These are phyloP conservation scores for Atrina japonica DNA, from an alignment of 2,888 invertebrate genomes.

Conservation along the genomic window DNA sequence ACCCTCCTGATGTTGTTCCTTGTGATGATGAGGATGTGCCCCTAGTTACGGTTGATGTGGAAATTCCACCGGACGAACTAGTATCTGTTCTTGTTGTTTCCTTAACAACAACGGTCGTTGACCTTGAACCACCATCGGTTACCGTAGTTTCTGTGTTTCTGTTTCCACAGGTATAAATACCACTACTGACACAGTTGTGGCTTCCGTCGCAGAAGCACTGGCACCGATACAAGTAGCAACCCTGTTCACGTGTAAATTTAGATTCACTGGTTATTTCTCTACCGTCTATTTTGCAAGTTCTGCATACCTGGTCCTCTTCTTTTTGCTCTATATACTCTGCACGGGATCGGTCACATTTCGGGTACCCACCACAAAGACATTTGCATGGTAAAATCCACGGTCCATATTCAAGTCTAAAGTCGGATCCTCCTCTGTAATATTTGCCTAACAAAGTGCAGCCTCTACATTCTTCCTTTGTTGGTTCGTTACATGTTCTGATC, in stretches of 20 bases:
- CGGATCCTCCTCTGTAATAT: constrained; percentile 22
- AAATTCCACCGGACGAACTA: not conserved
- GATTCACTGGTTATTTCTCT: constrained; percentile 52
- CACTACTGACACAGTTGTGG: constrained; percentile 32
- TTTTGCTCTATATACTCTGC: constrained; percentile 50
- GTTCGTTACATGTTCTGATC: constrained; percentile 37
- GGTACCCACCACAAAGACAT: constrained; percentile 59
- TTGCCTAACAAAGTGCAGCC: constrained; percentile 37
- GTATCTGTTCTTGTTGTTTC: not conserved
- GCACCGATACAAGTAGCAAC: constrained; percentile 60
- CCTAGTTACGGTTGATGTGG: not conserved
- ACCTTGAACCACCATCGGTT: not conserved
- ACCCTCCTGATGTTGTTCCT: constrained; percentile 5
- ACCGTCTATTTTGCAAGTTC: constrained; percentile 61
- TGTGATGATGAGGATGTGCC: too few species aligned
- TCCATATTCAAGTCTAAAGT: constrained; percentile 36
- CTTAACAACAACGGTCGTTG: not conserved
- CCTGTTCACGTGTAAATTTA: constrained; percentile 48
- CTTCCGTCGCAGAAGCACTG: constrained; percentile 71
- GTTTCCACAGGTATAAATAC: constrained; percentile 34
- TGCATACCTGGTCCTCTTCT: constrained; percentile 43
- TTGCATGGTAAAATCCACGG: constrained; percentile 45
- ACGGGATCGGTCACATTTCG: constrained; percentile 48
- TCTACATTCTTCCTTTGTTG: constrained; percentile 32
- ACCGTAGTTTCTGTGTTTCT: constrained; percentile 6